These are phyloP conservation scores for Corythaeola cristata DNA, from an alignment of 2,113 vertebrate genomes.

Conservation along the genomic window DNA sequence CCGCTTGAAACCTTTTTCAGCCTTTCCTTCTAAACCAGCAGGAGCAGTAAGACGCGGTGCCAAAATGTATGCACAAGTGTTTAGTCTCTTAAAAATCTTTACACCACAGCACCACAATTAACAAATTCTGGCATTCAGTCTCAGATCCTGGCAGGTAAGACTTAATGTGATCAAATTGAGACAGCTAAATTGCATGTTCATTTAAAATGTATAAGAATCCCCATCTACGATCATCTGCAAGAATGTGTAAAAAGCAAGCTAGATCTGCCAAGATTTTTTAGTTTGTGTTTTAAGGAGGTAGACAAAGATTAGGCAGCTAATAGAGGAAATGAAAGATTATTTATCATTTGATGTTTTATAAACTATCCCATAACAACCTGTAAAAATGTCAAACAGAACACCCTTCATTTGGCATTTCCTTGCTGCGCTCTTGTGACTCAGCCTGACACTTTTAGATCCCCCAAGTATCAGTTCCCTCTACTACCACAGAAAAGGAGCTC, in stretches of 20 bases:
- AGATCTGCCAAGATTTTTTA: neutral
- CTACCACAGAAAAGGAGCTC: neutral
- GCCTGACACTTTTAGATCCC: neutral
- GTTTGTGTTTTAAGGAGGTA: neutral
- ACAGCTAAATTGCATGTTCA: neutral
- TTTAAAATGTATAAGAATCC: neutral
- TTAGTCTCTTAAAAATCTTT: neutral
- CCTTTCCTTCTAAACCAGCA: neutral
- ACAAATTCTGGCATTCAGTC: neutral
- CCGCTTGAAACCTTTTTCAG: neutral
- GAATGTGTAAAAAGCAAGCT: neutral
- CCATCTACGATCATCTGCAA: neutral
- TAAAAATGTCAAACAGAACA: slow-evolving; percentile 3
- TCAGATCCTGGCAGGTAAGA: neutral
- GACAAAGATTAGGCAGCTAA: neutral
- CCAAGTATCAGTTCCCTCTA: neutral
- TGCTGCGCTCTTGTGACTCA: neutral
- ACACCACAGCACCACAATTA: neutral
- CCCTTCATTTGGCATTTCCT: neutral
- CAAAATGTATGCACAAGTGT: neutral
- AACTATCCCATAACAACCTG: neutral
- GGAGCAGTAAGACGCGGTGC: neutral
- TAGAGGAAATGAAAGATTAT: slow-evolving; percentile 10
- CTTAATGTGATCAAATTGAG: neutral
- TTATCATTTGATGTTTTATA: slow-evolving; percentile 17